Evolutionary conservation across 2,797 vertebrate genomes (phyloP).

Genomic region (Salarias fasciatus): DNA sequence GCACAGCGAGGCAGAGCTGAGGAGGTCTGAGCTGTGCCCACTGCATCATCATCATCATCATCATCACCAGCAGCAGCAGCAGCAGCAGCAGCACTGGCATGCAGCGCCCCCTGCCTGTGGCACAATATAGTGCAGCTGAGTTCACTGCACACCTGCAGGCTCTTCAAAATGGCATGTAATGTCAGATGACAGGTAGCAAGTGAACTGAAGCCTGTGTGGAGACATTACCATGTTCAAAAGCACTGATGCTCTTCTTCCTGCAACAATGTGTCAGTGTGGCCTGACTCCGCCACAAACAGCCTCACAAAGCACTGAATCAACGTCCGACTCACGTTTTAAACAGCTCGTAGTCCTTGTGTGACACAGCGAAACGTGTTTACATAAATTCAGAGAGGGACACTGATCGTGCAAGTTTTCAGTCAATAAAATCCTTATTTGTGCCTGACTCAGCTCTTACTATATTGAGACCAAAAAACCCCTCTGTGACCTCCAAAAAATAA

Average conservation of each 20-base stretch:
- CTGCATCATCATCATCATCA: slow-evolving; percentile 54
- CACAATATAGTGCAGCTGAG: slow-evolving; percentile 47
- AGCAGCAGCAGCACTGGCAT: slow-evolving; percentile 39
- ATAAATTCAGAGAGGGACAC: too few species aligned
- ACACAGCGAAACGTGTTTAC: too few species aligned
- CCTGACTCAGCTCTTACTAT: too few species aligned
- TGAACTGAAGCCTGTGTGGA: not conserved
- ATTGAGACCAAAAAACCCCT: too few species aligned
- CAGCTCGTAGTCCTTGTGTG: too few species aligned
- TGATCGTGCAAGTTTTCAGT: too few species aligned
- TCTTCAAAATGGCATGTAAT: not conserved
- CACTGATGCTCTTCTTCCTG: not conserved
- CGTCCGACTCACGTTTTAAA: too few species aligned
- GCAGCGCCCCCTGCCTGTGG: slow-evolving; percentile 72
- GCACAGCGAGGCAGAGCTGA: slow-evolving; percentile 56
- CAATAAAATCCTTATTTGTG: too few species aligned
- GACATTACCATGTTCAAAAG: not conserved
- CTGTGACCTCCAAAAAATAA: too few species aligned
- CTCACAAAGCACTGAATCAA: too few species aligned
- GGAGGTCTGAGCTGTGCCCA: slow-evolving; percentile 51
- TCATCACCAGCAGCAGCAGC: slow-evolving; percentile 1
- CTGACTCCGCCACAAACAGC: not conserved
- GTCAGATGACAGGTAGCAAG: slow-evolving; percentile 5
- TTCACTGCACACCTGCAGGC: slow-evolving; percentile 15
- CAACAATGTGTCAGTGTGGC: not conserved